Evolutionary conservation across 2,113 vertebrate species (phyloP), one percentile per base, ranked within the genome.

Genomic region (Campylorhamphus procurvoides): DNA sequence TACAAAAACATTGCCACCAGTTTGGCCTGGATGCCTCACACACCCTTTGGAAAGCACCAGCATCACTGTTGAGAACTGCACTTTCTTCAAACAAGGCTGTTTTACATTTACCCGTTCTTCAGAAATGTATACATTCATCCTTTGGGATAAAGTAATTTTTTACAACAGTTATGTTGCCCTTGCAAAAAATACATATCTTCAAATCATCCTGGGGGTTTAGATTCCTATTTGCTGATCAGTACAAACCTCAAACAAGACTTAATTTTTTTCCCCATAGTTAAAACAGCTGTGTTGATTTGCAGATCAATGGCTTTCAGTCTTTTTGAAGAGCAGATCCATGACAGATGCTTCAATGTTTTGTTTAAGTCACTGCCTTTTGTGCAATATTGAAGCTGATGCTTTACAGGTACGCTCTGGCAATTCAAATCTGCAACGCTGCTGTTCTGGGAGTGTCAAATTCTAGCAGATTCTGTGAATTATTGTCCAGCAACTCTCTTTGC

Each of bases 331-430:
- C 56, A 77, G 35, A 84, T 86, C 68, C 37, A 29, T 81, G 27
- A 69, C 73, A 84, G 29, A 60, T 84, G 37, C 47, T 77, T 88
- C 63, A 42, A 2, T 73, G 47, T 80, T 90, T 90, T 88, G 53
- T 93, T 85, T 46, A 63, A 93, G 37, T 91, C 90, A 83, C n/a
- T 73, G 67, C 68, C 37, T 90, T 90, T 88, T 77, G 82, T 93
- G 67, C 74, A 53, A 4, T 60, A n/a, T 9, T 90, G 72, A 80
- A 83, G 29, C 50, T 59, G 63, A 39, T 83, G 55, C 68, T 88
- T 68, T 66, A 62, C 33, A 74, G 44, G 24, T 89, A 29, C 16
- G 7, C 25, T 39, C 44, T 89, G 64, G 25, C 56, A 64, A 56
- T 84, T 39, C 1, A 0, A 62, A 55, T 72, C 77, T 84, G 60